Evolutionary conservation across 2,888 invertebrate species (phyloP), one percentile per base, ranked within the genome.

Genomic region (Plusia festucae): DNA sequence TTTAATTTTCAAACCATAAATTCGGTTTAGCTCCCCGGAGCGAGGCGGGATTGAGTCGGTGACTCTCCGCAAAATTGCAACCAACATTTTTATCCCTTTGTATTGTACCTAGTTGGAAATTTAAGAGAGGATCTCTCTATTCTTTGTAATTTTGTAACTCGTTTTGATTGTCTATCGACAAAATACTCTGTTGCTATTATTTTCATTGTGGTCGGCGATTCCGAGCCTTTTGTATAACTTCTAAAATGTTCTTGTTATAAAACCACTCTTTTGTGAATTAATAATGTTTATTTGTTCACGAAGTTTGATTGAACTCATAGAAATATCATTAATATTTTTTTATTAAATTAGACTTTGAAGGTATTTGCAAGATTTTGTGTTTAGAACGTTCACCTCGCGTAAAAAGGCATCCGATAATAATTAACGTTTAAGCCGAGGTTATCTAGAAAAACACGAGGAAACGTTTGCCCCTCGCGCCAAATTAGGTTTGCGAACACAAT

Each of bases 1-100:
- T 93, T 93, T 92, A 93, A 94, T 94, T 94, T 94, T 91, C 89
- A 87, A 90, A 92, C 87, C 92, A 91, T 91, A 93, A 94, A 94
- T 93, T 94, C 87, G 88, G 91, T 94, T 94, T 93, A 91, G 92
- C 91, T 91, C 90, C 91, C 91, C 90, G 88, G 88, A 87, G 90
- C 88, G 90, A 82, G 80, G 82, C 81, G 86, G 88, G 89, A 90
- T 90, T 89, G 91, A 90, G 89, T 85, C 87, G 81, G 82, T 82
- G 88, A 86, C 87, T 89, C 86, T 82, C 88, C 84, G 87, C 86
- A 83, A 93, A 92, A 93, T 94, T 93, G 93, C 92, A 91, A 75
- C 83, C 84, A 90, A 89, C 89, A 91, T 91, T 93, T 93, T 92
- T 92, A 91, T 93, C 91, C 89, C 91, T 91, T 92, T 93, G 91